These are phyloP conservation scores for Asbolus verrucosus DNA, from an alignment of 1,140 invertebrate genomes.

Conservation along the genomic window DNA sequence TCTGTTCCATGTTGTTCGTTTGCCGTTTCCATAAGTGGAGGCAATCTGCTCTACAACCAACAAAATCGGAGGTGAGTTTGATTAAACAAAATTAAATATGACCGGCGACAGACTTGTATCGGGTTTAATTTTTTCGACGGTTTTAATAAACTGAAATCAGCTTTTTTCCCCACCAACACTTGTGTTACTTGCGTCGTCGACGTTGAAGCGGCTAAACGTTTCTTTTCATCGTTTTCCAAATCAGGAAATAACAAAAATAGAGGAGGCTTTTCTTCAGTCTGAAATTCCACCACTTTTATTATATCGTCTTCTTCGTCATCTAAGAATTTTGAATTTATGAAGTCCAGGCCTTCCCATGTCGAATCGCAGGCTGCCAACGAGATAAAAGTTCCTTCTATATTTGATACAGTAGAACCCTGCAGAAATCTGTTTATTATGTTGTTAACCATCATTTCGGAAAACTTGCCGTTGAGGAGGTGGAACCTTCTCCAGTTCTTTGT, in stretches of 20 bases:
- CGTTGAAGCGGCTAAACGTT: background rate
- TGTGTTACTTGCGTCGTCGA: constrained; percentile 33
- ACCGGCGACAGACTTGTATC: background rate
- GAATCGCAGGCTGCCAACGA: background rate
- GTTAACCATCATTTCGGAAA: background rate
- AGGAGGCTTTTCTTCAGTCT: constrained; percentile 17
- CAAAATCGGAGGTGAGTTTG: too few species aligned
- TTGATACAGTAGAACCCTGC: background rate
- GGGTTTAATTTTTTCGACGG: constrained; percentile 25
- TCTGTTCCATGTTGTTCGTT: background rate
- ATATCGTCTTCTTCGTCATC: constrained; percentile 17
- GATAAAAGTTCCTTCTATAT: constrained; percentile 26
- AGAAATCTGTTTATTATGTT: background rate
- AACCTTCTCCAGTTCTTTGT: constrained; percentile 9
- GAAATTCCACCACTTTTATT: background rate
- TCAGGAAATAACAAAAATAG: constrained; percentile 26
- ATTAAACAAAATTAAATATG: background rate
- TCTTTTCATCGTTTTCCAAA: constrained; percentile 7
- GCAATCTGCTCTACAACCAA: background rate
- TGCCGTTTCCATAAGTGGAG: background rate
- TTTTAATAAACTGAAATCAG: constrained; percentile 42
- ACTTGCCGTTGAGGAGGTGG: background rate
- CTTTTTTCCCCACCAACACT: constrained; percentile 41
- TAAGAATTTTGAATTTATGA: constrained; percentile 5
- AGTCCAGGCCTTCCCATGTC: background rate